Conservation (phyloP, 2,888 invertebrate species). For the Sthenelais limicola region DNA sequence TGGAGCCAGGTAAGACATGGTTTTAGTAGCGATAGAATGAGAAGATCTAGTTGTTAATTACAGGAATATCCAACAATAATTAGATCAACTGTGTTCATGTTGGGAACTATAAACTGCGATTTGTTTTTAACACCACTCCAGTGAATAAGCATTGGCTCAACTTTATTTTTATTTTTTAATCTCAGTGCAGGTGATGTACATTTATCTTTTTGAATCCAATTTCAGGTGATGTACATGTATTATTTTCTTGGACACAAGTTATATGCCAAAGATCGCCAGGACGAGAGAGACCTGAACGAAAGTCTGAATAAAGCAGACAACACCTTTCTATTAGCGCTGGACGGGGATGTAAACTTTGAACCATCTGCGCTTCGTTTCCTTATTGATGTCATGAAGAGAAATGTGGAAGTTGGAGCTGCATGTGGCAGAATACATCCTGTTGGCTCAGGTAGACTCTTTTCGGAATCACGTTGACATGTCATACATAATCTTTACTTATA, state of each 20-base stretch:
- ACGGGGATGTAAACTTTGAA: constrained; percentile 98
- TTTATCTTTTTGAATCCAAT: not conserved
- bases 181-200: no score
- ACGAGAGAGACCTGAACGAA: not conserved
- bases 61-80: no score
- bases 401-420: constrained; percentile 94
- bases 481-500: no score
- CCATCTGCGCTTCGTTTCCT: constrained; percentile 93
- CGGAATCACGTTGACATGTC: no score
- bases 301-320: constrained; percentile 93
- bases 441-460: constrained; percentile 89
- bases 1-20: no score
- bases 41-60: no score
- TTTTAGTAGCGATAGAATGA: no score
- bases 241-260: constrained; percentile 96
- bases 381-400: constrained; percentile 98
- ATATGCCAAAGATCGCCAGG: not conserved
- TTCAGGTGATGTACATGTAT: constrained; percentile 99
- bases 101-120: no score
- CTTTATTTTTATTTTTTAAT: no score
- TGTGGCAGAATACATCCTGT: constrained; percentile 98
- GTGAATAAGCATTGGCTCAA: no score
- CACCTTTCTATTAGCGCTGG: constrained; percentile 92
- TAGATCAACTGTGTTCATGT: no score
- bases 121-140: no score